Conservation (phyloP, 2,113 vertebrate genomes). For the Austrofundulus limnaeus region DNA sequence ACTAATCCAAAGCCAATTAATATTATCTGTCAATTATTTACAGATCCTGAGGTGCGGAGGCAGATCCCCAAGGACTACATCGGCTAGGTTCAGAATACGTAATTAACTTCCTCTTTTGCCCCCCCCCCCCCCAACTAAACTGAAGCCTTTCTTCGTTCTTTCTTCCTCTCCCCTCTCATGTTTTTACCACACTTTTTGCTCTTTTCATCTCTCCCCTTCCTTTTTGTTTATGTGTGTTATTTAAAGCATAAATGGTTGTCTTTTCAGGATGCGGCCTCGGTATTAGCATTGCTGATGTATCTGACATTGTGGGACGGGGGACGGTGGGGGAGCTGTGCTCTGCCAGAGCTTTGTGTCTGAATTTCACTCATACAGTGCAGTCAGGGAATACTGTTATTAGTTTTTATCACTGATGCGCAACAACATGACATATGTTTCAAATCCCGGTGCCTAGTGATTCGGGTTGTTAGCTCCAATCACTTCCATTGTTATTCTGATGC, state of each 20-base stretch:
- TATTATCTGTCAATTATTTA: conserved; percentile 99
- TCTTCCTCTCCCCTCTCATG: conserved; percentile 46
- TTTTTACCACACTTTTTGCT: conserved; percentile 35
- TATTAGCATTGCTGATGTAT: conserved; percentile 70
- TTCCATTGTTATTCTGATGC: conserved; percentile 50
- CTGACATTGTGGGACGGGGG: conserved; percentile 52
- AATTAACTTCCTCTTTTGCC: conserved; percentile 89
- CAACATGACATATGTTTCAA: conserved; percentile 69
- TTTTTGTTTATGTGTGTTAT: conserved; percentile 75
- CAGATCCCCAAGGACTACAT: conserved; percentile 96
- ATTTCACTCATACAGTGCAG: conserved; percentile 53
- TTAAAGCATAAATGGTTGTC: conserved; percentile 76
- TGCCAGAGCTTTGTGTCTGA: conserved; percentile 69
- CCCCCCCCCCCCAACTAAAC: conserved; percentile 16
- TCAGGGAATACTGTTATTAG: conserved; percentile 68
- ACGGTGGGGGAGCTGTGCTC: conserved; percentile 18
- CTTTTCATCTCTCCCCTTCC: conserved; percentile 59
- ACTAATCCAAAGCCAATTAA: conserved; percentile 99
- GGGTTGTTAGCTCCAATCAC: conserved; percentile 64
- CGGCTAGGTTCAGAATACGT: conserved; percentile 99
- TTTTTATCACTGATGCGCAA: conserved; percentile 66
- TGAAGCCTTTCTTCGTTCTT: conserved; percentile 51
- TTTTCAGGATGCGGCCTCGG: conserved; percentile 56
- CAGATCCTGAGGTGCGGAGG: conserved; percentile 99
- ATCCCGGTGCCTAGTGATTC: conserved; percentile 49